These are phyloP conservation scores for Moxostoma hubbsi DNA, from an alignment of 2,797 vertebrate genomes.

Conservation along the genomic window DNA sequence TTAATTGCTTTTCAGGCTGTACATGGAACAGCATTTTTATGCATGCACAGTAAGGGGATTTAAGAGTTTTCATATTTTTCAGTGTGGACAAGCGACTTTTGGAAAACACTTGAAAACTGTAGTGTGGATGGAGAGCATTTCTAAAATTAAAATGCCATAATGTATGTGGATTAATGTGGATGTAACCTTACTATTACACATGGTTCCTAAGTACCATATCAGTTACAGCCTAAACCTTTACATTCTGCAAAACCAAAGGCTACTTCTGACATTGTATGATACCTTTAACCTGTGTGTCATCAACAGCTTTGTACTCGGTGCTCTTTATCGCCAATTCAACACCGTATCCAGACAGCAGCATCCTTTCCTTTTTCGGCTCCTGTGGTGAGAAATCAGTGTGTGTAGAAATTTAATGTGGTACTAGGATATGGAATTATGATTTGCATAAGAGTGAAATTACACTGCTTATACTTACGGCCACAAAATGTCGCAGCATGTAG, in stretches of 20 bases:
- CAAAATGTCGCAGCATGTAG: constrained; percentile 92
- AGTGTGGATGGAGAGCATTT: too few species aligned
- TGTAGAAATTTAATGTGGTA: neutral
- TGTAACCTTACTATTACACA: too few species aligned
- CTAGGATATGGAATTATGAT: neutral
- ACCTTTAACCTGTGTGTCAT: constrained; percentile 93
- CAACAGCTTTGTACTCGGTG: constrained; percentile 96
- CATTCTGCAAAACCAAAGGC: constrained; percentile 28
- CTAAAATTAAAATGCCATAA: too few species aligned
- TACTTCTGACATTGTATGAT: constrained; percentile 51
- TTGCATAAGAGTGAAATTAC: constrained; percentile 13
- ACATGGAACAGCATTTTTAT: too few species aligned
- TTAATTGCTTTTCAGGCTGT: too few species aligned
- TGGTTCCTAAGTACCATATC: neutral
- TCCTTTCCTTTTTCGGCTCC: constrained; percentile 83
- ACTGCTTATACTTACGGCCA: constrained; percentile 80
- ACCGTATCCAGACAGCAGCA: constrained; percentile 93
- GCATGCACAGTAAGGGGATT: too few species aligned
- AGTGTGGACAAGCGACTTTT: too few species aligned
- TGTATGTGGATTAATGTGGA: too few species aligned
- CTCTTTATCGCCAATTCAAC: constrained; percentile 97
- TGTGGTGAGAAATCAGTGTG: constrained; percentile 62
- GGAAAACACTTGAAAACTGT: too few species aligned
- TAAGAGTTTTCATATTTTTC: too few species aligned
- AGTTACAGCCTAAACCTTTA: constrained; percentile 4